Evolutionary conservation across 92 coral and sea anemone genomes (phyloP), one percentile per base, ranked within the genome.

Genomic region (Palythoa heliodiscus): DNA sequence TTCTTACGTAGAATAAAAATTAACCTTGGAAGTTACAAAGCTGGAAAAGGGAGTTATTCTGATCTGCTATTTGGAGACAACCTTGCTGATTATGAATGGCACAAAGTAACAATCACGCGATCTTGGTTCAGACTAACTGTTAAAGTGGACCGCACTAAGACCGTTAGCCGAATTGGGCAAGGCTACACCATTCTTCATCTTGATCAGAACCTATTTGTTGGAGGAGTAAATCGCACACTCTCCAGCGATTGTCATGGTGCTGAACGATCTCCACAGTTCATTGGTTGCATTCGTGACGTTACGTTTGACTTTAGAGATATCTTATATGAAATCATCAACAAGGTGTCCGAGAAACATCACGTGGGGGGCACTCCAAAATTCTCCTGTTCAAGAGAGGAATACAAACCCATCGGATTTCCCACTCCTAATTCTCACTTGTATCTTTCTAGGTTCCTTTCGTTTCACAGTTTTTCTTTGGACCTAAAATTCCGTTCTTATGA

Each of bases 71-170:
- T 92, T 35, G 99, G 98, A 13, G 88, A 92, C 78, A 84, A 91
- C 29, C 91, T 96, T 48, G 89, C 95, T 7, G 98, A 96, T 84
- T 89, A 94, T 93, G 74, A 86, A 48, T 96, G 99, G 99, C 99
- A 96, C 61, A 82, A 76, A 35, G 90, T 94, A 5, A 87, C 69
- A 25, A 67, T 96, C 7, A 85, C 60, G 22, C 96, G 98, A 20
- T 81, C 68, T 38, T 19, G 71, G 23, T 87, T 76, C 6, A 78
- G 52, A n/a, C 75, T 95, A 11, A 53, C 24, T 4, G 63, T 96
- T 24, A 83, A 76, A 55, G 60, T 96, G 53, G 91, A 83, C 86
- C 19, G 82, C 1, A 78, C 73, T 17, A 89, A 85, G 52, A 71
- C 78, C 2, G 29, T n/a, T 13, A 79, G 57, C n/a, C 75, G 48